A percentile compares a stretch with the other conserved stretches of the same genome.
phyloP scores from a whole-genome alignment of 1,140 invertebrate genomes.

The Hermetia illucens region DNA sequence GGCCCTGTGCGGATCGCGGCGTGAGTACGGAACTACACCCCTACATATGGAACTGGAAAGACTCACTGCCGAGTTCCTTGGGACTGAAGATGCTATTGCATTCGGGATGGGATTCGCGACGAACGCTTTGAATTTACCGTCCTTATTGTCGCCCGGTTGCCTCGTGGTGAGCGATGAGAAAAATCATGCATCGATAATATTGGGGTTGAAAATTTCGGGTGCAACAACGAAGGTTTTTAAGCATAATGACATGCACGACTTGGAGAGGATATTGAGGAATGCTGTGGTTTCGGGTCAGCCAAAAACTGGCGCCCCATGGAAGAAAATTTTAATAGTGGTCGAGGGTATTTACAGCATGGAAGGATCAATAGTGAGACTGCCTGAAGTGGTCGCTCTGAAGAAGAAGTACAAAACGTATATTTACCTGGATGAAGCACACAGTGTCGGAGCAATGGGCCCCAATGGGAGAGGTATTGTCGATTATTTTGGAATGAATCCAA shows the following conservation, averaged over 20 bases:
- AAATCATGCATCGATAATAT: constrained; percentile 92
- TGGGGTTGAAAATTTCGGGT: constrained; percentile 79
- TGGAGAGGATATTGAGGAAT: constrained; percentile 66
- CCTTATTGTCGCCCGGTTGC: constrained; percentile 66
- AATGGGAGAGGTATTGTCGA: constrained; percentile 73
- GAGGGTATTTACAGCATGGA: constrained; percentile 99
- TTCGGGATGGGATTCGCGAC: constrained; percentile 99
- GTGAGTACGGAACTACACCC: constrained; percentile 47
- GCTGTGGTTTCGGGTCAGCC: constrained; percentile 74
- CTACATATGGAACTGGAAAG: constrained; percentile 74
- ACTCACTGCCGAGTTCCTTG: constrained; percentile 78
- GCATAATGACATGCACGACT: constrained; percentile 78
- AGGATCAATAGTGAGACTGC: constrained; percentile 83
- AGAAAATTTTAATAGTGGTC: constrained; percentile 88
- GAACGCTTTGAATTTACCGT: constrained; percentile 86
- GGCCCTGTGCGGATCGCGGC: constrained; percentile 46
- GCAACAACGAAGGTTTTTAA: constrained; percentile 79
- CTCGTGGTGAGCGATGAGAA: constrained; percentile 91
- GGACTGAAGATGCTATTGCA: constrained; percentile 83
- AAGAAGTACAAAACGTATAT: constrained; percentile 92
- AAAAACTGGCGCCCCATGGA: constrained; percentile 61
- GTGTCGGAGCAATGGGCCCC: constrained; percentile 83
- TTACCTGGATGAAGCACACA: constrained; percentile 93
- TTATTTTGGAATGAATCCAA: constrained; percentile 54
- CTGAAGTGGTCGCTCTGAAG: constrained; percentile 80